A percentile compares a stretch with the other conserved stretches of the same genome.
Conservation (phyloP, 1,140 invertebrate species). For the Nephotettix cincticeps region DNA sequence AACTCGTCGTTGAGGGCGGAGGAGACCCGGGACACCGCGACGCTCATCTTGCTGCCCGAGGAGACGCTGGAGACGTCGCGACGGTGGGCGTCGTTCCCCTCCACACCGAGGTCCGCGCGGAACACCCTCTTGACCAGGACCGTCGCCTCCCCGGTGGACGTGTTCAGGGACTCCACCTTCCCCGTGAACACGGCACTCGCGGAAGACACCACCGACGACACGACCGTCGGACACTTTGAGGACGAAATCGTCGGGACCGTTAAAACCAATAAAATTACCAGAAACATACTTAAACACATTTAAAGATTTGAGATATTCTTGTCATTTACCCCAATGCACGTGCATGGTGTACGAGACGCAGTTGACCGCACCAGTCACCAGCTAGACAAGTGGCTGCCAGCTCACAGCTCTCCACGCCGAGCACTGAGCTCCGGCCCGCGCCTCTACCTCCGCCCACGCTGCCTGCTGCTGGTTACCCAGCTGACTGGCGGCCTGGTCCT, state of each 20-base stretch:
- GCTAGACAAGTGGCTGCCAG: neutral
- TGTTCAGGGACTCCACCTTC: slow-evolving; percentile 4
- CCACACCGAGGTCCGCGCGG: neutral
- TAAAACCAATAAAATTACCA: neutral
- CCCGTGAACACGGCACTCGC: slow-evolving; percentile 11
- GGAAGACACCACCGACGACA: neutral
- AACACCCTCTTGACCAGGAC: slow-evolving; percentile 1
- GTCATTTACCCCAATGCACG: no score
- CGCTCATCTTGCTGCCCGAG: neutral
- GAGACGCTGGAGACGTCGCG: no score
- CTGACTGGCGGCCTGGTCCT: neutral
- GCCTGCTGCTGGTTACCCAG: neutral
- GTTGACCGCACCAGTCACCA: neutral
- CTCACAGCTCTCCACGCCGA: neutral
- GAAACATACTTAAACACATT: no score
- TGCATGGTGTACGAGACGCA: neutral
- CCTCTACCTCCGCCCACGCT: neutral
- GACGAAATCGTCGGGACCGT: neutral
- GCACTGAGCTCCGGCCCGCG: neutral
- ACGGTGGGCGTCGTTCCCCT: neutral
- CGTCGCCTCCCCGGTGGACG: neutral
- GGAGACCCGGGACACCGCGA: neutral
- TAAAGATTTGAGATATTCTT: no score
- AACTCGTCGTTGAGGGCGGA: neutral
- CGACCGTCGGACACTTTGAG: neutral